Evolutionary conservation across 2,113 vertebrate species (phyloP).

Genomic region (Cathartes aura): DNA sequence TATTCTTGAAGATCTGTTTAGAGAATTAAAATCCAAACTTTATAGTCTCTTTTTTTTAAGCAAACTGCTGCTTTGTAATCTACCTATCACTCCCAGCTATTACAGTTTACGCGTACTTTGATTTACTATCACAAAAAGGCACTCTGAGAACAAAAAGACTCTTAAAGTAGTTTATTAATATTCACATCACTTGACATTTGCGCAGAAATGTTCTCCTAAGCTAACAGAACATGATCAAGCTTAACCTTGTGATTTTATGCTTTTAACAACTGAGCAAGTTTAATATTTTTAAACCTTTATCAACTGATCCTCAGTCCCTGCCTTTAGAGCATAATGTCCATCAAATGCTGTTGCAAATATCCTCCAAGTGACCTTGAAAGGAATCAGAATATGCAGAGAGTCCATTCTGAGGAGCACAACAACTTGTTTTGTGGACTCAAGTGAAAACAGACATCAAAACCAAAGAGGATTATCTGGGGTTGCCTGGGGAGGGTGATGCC

Average conservation of each 20-base stretch:
- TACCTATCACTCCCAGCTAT: neutral
- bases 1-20: neutral
- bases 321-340: constrained; percentile 38
- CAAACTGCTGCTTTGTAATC: neutral
- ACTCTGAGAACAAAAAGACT: neutral
- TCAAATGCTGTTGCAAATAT: constrained; percentile 11
- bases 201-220: neutral
- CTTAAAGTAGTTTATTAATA: constrained; percentile 38
- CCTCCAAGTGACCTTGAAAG: constrained; percentile 56
- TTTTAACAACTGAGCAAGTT: neutral
- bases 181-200: constrained; percentile 44
- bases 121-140: neutral
- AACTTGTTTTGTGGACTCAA: neutral
- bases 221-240: neutral
- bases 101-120: neutral
- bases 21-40: neutral
- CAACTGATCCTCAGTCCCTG: constrained; percentile 43
- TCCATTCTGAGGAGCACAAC: neutral
- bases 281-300: constrained; percentile 43
- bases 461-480: neutral
- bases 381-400: neutral
- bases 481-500: neutral
- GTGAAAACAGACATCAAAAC: neutral
- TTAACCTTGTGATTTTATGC: constrained; percentile 16
- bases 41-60: neutral